phyloP scores from a whole-genome alignment of 2,888 invertebrate genomes.

The Tipula confusa region DNA sequence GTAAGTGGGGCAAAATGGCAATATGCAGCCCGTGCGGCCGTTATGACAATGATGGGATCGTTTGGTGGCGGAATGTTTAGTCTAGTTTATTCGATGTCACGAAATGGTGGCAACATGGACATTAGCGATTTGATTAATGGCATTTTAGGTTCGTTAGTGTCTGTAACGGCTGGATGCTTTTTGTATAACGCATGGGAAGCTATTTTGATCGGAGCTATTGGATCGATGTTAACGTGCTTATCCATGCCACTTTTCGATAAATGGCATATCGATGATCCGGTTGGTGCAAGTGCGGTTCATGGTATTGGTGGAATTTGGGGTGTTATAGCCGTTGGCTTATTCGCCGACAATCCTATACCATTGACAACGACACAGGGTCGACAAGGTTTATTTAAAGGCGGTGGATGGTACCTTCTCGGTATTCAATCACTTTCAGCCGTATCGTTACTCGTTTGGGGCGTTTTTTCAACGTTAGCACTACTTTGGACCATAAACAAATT shows the following conservation, averaged over 20 bases:
- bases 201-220: conserved; percentile 73
- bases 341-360: conserved; percentile 79
- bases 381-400: conserved; percentile 70
- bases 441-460: conserved; percentile 71
- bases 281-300: conserved; percentile 86
- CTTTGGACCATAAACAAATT: conserved; percentile 75
- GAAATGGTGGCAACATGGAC: conserved; percentile 68
- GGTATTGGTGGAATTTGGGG: conserved; percentile 74
- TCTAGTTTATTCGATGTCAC: conserved; percentile 59
- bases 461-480: conserved; percentile 63
- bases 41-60: conserved; percentile 85
- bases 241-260: conserved; percentile 72
- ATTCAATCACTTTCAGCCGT: conserved; percentile 71
- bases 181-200: conserved; percentile 84
- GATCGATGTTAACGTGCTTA: conserved; percentile 67
- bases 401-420: conserved; percentile 82
- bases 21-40: conserved; percentile 83
- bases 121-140: conserved; percentile 85
- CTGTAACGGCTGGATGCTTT: conserved; percentile 85
- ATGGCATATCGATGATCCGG: conserved; percentile 75
- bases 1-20: conserved; percentile 81
- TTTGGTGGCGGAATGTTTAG: conserved; percentile 77
- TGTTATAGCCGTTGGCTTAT: conserved; percentile 81
- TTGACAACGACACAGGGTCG: conserved; percentile 74
- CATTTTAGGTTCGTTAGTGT: conserved; percentile 79